Base-by-base conservation (phyloP, 2,113 vertebrate species). In the Callopanchax toddi region DNA sequence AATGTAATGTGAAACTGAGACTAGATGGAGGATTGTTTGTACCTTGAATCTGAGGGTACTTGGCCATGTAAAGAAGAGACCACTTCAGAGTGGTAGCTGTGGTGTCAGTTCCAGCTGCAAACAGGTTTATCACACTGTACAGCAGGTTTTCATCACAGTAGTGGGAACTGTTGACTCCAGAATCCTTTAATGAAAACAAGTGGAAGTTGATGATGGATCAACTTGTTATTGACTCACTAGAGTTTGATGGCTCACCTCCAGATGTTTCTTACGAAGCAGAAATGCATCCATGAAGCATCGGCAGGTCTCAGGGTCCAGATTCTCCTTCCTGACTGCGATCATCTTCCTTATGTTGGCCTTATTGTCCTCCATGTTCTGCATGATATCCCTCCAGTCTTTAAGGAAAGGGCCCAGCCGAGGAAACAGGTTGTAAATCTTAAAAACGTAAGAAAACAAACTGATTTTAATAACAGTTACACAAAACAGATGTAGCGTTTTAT, bases 31-130 rank as follows among this genome's bases (percentile, higher is more conserved):
- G n/a, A 23, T 84, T 76, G 43, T 48, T 18, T 18, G 15, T 15
- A 94, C 93, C 88, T 85, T 94, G 93, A 40, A 93, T 75, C 5
- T 88, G 45, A 18, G n/a, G n/a, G n/a, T n/a, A n/a, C n/a, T n/a
- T n/a, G n/a, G n/a, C n/a, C n/a, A n/a, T n/a, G n/a, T n/a, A n/a
- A n/a, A n/a, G n/a, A n/a, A n/a, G n/a, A n/a, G n/a, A n/a, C n/a
- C n/a, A n/a, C n/a, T n/a, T n/a, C n/a, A n/a, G n/a, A n/a, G n/a
- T n/a, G n/a, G n/a, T n/a, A n/a, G n/a, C n/a, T n/a, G n/a, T n/a
- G n/a, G n/a, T n/a, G n/a, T n/a, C n/a, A n/a, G n/a, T n/a, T n/a
- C n/a, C n/a, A n/a, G n/a, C n/a, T n/a, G n/a, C n/a, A n/a, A n/a
- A n/a, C n/a, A n/a, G n/a, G n/a, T n/a, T n/a, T n/a, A n/a, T n/a